Conservation (phyloP, 2,797 vertebrate genomes). For the Fringilla coelebs region DNA sequence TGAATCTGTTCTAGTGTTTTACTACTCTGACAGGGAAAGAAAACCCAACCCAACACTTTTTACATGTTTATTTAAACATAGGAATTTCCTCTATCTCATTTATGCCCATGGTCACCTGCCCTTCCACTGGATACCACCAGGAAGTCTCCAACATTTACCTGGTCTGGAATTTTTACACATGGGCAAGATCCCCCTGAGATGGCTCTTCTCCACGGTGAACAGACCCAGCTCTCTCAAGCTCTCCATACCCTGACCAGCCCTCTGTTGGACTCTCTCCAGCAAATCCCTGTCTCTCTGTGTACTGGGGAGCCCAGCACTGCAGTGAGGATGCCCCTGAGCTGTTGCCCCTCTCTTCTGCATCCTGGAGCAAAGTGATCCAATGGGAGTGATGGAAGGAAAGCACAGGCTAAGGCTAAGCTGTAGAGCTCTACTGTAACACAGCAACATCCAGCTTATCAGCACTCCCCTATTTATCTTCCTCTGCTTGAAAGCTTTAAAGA, state of each 20-base stretch:
- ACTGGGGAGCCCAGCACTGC: neutral
- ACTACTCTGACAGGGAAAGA: neutral
- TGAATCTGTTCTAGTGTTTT: neutral
- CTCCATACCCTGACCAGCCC: neutral
- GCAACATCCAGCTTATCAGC: neutral
- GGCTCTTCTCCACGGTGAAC: neutral
- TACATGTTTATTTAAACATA: neutral
- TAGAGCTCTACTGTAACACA: neutral
- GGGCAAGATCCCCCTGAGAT: neutral
- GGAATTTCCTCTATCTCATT: neutral
- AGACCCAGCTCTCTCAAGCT: neutral
- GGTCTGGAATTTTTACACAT: neutral
- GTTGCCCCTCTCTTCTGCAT: neutral
- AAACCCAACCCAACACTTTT: accelerated
- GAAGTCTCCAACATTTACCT: neutral
- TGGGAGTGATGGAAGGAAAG: neutral
- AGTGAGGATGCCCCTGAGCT: neutral
- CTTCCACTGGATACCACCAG: neutral
- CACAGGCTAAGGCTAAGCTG: neutral
- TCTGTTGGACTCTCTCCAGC: neutral
- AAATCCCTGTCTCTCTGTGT: no score
- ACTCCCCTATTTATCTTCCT: neutral
- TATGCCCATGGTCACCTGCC: neutral
- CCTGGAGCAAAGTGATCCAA: neutral
- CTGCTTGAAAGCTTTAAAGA: neutral